Conservation (phyloP, 2,888 invertebrate species). For the Cantharis rufa region DNA sequence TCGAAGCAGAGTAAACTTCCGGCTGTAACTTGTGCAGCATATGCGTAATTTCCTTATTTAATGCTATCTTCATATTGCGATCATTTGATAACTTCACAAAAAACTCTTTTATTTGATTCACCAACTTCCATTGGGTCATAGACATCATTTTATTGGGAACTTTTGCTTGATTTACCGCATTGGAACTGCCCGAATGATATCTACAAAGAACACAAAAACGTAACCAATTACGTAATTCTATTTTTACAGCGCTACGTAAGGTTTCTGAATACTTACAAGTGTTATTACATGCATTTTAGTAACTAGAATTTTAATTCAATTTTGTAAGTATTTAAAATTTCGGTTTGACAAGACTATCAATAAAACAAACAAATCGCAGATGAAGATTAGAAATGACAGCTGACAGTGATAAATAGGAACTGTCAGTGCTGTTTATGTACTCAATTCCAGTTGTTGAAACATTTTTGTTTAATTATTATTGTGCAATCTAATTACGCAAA, state of each 20-base stretch:
- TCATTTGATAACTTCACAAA: slow-evolving; percentile 55
- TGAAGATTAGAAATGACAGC: not conserved
- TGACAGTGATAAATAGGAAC: not conserved
- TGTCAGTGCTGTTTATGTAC: not conserved
- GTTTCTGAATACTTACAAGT: not conserved
- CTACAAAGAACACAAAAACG: slow-evolving; percentile 3
- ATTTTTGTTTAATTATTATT: not conserved
- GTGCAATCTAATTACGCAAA: not conserved
- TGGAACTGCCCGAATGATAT: slow-evolving; percentile 32
- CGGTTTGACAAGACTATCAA: not conserved
- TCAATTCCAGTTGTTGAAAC: too few relatives aligned
- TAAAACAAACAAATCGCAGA: not conserved
- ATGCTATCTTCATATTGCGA: slow-evolving; percentile 53
- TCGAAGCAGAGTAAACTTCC: slow-evolving; percentile 47
- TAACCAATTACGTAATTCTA: not conserved
- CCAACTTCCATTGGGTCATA: slow-evolving; percentile 56
- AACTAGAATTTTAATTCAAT: not conserved
- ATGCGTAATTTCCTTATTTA: slow-evolving; percentile 60
- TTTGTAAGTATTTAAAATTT: not conserved
- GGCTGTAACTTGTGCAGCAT: slow-evolving; percentile 58
- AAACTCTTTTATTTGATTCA: slow-evolving; percentile 57
- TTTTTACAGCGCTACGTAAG: not conserved
- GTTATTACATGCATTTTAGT: not conserved
- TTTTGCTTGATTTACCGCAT: slow-evolving; percentile 42
- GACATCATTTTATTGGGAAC: slow-evolving; percentile 47